phyloP scores from a whole-genome alignment of 2,797 vertebrate species.

The Phrynocephalus forsythii region DNA sequence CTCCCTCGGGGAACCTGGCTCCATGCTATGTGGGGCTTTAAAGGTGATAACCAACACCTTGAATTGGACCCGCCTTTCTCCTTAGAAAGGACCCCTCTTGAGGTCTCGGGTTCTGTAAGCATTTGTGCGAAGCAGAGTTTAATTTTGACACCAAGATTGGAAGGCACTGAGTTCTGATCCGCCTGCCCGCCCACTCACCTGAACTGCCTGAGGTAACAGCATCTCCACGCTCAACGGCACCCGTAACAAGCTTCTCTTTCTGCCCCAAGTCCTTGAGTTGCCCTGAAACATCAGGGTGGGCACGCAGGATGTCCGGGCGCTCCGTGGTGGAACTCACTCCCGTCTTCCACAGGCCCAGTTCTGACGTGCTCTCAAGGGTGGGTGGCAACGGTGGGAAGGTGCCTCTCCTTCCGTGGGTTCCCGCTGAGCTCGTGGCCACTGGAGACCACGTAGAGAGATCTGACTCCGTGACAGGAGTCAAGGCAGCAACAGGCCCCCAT shows the following conservation, averaged over 20 bases:
- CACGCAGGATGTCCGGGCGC: accelerated
- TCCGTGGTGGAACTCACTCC: accelerated
- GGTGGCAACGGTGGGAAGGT: accelerated
- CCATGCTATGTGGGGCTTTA: too few species aligned
- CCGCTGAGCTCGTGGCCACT: accelerated
- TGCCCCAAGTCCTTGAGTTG: too few species aligned
- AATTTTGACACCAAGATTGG: too few species aligned
- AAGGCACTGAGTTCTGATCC: too few species aligned
- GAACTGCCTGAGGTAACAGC: background rate
- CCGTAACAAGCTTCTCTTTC: accelerated
- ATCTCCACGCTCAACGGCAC: background rate
- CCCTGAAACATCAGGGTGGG: accelerated
- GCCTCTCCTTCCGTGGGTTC: background rate
- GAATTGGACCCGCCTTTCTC: too few species aligned
- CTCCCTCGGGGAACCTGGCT: too few species aligned
- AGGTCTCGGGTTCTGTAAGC: too few species aligned
- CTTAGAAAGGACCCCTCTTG: too few species aligned
- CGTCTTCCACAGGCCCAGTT: background rate
- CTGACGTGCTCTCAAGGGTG: background rate
- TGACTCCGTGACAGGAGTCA: accelerated
- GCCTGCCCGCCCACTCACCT: background rate
- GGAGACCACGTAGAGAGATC: background rate
- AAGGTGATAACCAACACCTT: too few species aligned
- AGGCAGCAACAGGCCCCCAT: accelerated
- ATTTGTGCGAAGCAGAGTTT: too few species aligned